Evolutionary conservation across 1,140 invertebrate genomes (phyloP).

Genomic region (Ceratina australensis): DNA sequence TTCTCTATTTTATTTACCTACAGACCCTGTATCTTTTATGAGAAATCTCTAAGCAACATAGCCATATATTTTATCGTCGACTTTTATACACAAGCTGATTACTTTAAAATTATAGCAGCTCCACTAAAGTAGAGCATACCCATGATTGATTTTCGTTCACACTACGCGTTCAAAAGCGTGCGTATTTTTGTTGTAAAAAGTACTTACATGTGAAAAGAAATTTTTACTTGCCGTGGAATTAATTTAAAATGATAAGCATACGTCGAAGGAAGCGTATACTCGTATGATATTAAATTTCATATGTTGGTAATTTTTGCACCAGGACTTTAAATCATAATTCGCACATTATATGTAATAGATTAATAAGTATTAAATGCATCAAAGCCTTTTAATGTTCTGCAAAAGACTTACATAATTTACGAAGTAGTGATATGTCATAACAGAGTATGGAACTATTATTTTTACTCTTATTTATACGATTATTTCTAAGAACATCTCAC

Average conservation of each 20-base stretch:
- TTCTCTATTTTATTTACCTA: neutral
- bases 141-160: neutral
- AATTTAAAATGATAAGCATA: neutral
- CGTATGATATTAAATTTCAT: slow-evolving; percentile 14
- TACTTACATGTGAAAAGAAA: slow-evolving; percentile 6
- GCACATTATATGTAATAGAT: slow-evolving; percentile 26
- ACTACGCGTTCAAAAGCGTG: neutral
- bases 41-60: neutral
- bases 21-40: neutral
- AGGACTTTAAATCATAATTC: slow-evolving; percentile 10
- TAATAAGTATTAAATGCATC: slow-evolving; percentile 22
- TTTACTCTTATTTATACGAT: slow-evolving; percentile 17
- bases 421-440: slow-evolving; percentile 8
- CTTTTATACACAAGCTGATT: neutral
- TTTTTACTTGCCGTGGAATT: neutral
- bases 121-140: neutral
- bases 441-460: slow-evolving; percentile 12
- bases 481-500: slow-evolving; percentile 3
- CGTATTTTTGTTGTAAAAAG: slow-evolving; percentile 23
- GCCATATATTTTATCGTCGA: slow-evolving; percentile 6
- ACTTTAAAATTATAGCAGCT: neutral
- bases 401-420: slow-evolving; percentile 40
- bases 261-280: too few species aligned
- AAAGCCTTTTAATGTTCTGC: slow-evolving; percentile 30
- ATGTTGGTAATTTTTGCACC: slow-evolving; percentile 34